Base-by-base conservation (phyloP, 2,888 invertebrate species). In the Dasysyrphus tricinctus region DNA sequence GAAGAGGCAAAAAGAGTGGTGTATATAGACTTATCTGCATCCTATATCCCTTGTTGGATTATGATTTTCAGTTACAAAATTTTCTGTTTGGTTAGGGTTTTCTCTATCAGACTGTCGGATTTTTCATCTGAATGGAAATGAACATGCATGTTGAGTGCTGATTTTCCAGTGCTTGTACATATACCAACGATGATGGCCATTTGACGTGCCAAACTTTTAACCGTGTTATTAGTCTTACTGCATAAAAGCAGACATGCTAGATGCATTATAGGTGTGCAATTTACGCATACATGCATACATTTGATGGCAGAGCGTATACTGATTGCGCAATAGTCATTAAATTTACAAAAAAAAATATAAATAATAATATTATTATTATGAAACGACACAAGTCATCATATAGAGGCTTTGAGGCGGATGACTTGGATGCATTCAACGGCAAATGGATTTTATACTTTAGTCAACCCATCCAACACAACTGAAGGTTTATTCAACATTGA, bases 151-250 rank as follows among this genome's bases (percentile, higher is more conserved):
- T 39, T 44, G 44, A 59, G 19, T 67, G 49, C 57, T 77, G 39
- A 51, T 42, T 29, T 63, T 44, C 3, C 29, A 63, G 12, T 29
- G 19, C 19, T 16, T 59, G 5, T 56, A 34, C 37, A 32, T 12
- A 12, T 51, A 14, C 42, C 24, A 34, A 61, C 51, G 77, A 69
- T 78, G 81, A 75, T 79, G 79, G 79, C 57, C 65, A 54, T 80
- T 80, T 72, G 65, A 76, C 75, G 80, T 84, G 84, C 84, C 76
- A 84, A 84, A 65, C 49, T 81, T 57, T 63, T 70, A 42, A 54
- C 63, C 32, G 51, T 65, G 65, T 75, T 80, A 51, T 69, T 74
- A 59, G 59, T 44, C 7, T 39, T 5, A n/a, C 9, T 39, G 19
- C 8, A 14, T 29, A 42, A 8, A 7, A 19, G 24, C n/a, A 34